These are phyloP conservation scores for Leptoteleia sp. DNA, from an alignment of 1,140 invertebrate genomes.

Conservation along the genomic window DNA sequence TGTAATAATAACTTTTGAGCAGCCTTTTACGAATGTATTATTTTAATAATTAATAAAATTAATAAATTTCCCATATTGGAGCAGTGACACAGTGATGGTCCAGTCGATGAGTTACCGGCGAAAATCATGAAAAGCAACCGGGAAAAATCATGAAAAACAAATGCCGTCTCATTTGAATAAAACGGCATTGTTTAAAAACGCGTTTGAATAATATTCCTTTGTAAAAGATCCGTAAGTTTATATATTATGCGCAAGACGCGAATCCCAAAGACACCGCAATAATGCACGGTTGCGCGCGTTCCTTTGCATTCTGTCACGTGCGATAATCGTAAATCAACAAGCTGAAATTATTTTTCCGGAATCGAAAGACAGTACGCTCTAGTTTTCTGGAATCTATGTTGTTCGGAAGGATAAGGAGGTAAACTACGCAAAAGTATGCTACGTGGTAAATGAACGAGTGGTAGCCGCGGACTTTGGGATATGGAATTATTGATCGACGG, in stretches of 20 bases:
- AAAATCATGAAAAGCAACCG: too few relatives aligned
- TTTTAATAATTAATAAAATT: too few relatives aligned
- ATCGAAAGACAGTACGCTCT: constrained; percentile 52
- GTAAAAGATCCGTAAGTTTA: constrained; percentile 22
- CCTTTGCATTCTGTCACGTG: constrained; percentile 63
- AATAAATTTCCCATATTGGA: too few relatives aligned
- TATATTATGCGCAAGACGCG: constrained; percentile 35
- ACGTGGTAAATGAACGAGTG: constrained; percentile 66
- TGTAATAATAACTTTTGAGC: too few relatives aligned
- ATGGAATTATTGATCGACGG: constrained; percentile 76
- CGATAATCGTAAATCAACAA: constrained; percentile 69
- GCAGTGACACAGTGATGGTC: too few relatives aligned
- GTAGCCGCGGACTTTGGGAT: constrained; percentile 68
- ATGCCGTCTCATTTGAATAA: constrained; percentile 18
- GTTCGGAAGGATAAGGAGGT: constrained; percentile 53
- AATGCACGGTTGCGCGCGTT: constrained; percentile 46
- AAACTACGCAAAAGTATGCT: constrained; percentile 52
- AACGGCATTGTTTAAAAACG: constrained; percentile 12
- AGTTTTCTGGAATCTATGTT: constrained; percentile 54
- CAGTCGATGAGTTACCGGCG: too few relatives aligned
- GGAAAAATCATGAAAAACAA: constrained; percentile 47
- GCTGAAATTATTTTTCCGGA: constrained; percentile 61
- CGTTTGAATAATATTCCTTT: constrained; percentile 27
- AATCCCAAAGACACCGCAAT: constrained; percentile 43
- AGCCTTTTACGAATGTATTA: too few relatives aligned